These are phyloP conservation scores for Lindbergichthys nudifrons DNA, from an alignment of 2,797 vertebrate species.

Conservation along the genomic window DNA sequence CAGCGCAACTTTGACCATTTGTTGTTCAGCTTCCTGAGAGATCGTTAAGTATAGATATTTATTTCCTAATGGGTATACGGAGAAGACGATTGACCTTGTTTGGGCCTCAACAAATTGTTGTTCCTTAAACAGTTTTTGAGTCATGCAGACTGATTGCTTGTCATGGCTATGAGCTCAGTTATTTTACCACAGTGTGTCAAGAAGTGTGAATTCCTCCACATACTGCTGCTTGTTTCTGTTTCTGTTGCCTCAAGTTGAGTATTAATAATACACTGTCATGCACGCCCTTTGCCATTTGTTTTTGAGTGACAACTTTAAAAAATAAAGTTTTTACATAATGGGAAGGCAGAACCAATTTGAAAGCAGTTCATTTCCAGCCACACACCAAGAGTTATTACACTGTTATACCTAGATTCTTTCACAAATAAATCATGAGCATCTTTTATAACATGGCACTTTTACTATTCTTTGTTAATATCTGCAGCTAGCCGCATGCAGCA, in stretches of 20 bases:
- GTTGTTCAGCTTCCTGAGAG: background rate
- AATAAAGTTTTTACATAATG: background rate
- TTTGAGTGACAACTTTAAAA: background rate
- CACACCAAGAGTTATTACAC: background rate
- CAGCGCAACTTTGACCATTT: background rate
- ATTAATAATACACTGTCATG: background rate
- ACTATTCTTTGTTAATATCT: background rate
- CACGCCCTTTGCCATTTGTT: no score
- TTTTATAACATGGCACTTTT: background rate
- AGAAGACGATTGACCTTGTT: background rate
- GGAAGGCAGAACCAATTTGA: background rate
- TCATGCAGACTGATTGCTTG: background rate
- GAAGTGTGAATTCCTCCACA: slow-evolving; percentile 18
- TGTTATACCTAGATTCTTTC: background rate
- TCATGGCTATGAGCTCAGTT: slow-evolving; percentile 1
- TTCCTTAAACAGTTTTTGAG: background rate
- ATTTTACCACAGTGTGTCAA: slow-evolving; percentile 12
- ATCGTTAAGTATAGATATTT: background rate
- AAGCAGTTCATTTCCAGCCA: background rate
- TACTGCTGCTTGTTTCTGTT: background rate
- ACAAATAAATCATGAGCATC: background rate
- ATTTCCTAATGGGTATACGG: background rate
- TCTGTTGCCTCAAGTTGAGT: background rate
- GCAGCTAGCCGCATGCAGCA: background rate
- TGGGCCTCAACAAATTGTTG: no score